Conservation (phyloP, 2,113 vertebrate genomes). For the rabbit (Oryctolagus cuniculus) region DNA sequence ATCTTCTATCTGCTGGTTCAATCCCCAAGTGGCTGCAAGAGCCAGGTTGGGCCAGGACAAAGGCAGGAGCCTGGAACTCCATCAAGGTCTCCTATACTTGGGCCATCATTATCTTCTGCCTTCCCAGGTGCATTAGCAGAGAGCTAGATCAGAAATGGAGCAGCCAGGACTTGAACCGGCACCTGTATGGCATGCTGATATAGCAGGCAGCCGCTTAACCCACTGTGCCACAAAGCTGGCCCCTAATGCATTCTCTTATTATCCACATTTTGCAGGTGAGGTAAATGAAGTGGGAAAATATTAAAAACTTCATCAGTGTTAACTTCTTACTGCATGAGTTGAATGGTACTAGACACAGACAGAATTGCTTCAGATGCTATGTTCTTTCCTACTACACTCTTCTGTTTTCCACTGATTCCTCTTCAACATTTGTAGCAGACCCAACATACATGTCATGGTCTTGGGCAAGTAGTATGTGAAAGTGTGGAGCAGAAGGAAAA, state of each 20-base stretch:
- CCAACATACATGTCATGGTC: neutral
- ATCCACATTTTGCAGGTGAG: neutral
- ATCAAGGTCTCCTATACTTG: no score
- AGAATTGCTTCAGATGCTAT: neutral
- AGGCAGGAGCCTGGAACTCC: no score
- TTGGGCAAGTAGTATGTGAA: neutral
- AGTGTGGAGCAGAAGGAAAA: neutral
- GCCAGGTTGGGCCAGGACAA: no score
- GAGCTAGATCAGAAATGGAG: no score
- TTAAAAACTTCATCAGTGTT: neutral
- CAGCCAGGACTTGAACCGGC: no score
- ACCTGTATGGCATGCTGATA: no score
- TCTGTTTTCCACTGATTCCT: neutral
- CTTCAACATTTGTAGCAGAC: neutral
- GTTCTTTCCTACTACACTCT: neutral
- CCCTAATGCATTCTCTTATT: neutral
- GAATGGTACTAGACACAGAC: neutral
- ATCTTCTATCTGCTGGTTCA: no score
- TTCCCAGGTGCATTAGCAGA: no score
- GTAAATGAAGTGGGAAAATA: neutral
- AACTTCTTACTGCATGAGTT: neutral
- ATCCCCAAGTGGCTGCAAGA: no score
- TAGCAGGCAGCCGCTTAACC: no score
- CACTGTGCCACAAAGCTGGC: no score
- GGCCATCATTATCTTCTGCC: no score